A percentile compares a stretch with the other conserved stretches of the same genome.
These are phyloP conservation scores for Darevskia mixta DNA, from an alignment of 2,797 vertebrate species.

Conservation along the genomic window DNA sequence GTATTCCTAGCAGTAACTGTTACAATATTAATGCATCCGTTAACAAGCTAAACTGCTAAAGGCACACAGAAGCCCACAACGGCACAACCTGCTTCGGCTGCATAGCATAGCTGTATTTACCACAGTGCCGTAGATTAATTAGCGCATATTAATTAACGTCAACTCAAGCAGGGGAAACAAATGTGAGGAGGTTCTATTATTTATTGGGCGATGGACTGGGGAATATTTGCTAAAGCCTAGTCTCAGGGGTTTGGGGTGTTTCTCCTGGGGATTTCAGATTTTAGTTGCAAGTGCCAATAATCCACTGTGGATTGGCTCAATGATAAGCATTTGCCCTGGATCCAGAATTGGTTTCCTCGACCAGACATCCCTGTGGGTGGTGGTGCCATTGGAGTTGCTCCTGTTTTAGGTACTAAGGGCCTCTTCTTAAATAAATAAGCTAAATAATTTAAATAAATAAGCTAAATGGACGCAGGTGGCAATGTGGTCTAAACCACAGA, in stretches of 20 bases:
- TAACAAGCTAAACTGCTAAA: constrained; percentile 37
- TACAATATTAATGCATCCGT: constrained; percentile 33
- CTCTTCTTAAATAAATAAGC: not conserved
- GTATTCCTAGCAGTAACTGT: constrained; percentile 6
- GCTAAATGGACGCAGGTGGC: too few species aligned
- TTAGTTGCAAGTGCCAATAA: not conserved
- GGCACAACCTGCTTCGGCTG: not conserved
- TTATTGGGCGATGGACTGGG: not conserved
- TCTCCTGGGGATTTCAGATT: not conserved
- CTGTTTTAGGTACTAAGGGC: not conserved
- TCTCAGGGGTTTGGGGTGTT: not conserved
- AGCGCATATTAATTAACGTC: constrained; percentile 29
- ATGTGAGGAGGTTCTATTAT: constrained; percentile 2
- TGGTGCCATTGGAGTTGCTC: too few species aligned
- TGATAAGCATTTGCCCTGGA: not conserved
- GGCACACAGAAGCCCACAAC: not conserved
- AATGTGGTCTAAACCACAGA: too few species aligned
- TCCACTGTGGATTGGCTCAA: not conserved
- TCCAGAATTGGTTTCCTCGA: not conserved
- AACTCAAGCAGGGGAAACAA: constrained; percentile 11
- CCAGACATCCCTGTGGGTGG: not conserved
- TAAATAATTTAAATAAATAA: too few species aligned
- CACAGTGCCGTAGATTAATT: constrained; percentile 23
- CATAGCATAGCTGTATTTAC: constrained; percentile 15
- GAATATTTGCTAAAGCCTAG: not conserved